Percentiles rank a stretch among this genome's conserved stretches.
phyloP scores from a whole-genome alignment of 2,797 vertebrate species.

The Rhynchotus rufescens region DNA sequence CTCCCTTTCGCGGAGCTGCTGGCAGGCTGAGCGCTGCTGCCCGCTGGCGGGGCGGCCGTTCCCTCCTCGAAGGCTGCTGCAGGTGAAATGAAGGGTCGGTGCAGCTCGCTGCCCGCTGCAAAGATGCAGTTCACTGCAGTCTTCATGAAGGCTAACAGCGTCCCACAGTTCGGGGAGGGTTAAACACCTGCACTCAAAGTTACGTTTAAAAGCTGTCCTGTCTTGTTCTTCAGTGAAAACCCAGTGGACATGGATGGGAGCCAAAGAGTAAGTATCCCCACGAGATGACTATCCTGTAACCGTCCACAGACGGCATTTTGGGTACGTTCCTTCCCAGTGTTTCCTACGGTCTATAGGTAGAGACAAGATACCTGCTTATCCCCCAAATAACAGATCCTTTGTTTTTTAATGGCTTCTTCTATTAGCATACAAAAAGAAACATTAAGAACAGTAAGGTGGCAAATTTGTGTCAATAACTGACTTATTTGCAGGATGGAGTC shows the following conservation, averaged over 20 bases:
- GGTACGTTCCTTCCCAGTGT: background rate
- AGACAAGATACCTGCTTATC: background rate
- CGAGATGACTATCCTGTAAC: background rate
- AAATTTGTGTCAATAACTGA: background rate
- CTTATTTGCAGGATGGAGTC: background rate
- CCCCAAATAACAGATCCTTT: background rate
- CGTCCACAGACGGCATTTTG: background rate
- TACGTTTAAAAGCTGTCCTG: background rate
- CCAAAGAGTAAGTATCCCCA: fast-evolving
- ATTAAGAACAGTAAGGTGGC: background rate
- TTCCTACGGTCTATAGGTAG: background rate
- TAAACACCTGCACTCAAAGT: background rate
- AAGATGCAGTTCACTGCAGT: background rate
- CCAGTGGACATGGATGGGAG: too few relatives aligned
- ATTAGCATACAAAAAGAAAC: background rate
- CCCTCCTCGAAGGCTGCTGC: background rate
- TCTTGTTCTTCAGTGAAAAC: background rate
- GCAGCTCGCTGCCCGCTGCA: background rate
- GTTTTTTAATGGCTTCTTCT: background rate
- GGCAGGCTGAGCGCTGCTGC: background rate
- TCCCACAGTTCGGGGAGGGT: background rate
- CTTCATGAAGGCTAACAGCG: background rate
- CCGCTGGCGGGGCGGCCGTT: background rate
- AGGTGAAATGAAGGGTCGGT: background rate
- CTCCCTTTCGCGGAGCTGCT: background rate